A percentile compares a stretch with the other conserved stretches of the same genome.
These are phyloP conservation scores for Climacteris rufus DNA, from an alignment of 2,113 vertebrate genomes.

Conservation along the genomic window DNA sequence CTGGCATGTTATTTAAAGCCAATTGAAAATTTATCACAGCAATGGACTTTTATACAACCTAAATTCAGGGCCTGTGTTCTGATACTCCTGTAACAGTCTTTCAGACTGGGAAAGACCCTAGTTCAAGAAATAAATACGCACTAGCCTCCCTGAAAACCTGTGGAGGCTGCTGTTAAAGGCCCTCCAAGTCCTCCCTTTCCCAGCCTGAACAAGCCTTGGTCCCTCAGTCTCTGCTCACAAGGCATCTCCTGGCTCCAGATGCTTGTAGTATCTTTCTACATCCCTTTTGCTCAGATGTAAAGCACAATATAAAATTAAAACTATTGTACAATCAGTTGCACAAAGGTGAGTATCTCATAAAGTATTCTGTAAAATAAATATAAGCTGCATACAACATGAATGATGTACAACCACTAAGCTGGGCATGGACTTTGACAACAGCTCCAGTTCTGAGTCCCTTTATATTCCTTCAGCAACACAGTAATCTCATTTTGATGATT, in stretches of 20 bases:
- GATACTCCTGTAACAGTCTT: background rate
- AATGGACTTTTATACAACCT: background rate
- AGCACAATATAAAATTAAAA: background rate
- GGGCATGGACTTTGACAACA: background rate
- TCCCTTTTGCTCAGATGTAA: background rate
- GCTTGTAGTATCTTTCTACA: background rate
- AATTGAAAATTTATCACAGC: background rate
- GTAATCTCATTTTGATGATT: conserved; percentile 12
- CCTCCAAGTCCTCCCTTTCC: background rate
- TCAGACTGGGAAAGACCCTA: background rate
- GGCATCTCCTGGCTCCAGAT: background rate
- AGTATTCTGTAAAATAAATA: background rate
- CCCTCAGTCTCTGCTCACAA: background rate
- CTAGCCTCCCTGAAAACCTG: background rate
- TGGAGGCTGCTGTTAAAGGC: background rate
- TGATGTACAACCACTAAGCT: background rate
- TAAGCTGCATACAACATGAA: background rate
- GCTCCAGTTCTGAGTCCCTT: background rate
- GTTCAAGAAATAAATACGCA: background rate
- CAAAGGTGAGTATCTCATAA: background rate
- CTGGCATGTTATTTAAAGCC: background rate
- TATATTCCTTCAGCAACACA: background rate
- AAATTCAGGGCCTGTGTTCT: background rate
- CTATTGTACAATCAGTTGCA: background rate
- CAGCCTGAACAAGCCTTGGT: background rate